Evolutionary conservation across 1,140 invertebrate genomes (phyloP), one percentile per base, ranked within the genome.

Genomic region (Mya arenaria): DNA sequence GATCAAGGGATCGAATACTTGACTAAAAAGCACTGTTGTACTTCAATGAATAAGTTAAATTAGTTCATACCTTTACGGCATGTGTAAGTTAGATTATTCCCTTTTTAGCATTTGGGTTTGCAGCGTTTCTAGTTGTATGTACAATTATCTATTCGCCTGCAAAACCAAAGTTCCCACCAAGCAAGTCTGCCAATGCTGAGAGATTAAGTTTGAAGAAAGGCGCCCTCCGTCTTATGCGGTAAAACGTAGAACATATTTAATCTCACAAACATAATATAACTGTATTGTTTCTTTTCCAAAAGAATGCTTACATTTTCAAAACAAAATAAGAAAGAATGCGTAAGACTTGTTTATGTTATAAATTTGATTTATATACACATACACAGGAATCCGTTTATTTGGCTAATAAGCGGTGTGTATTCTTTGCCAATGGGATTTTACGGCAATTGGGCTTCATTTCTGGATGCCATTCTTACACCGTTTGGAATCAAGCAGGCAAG

Each of bases 91-190:
- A n/a, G n/a, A n/a, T n/a, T n/a, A n/a, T n/a, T n/a, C n/a, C 23
- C 32, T n/a, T 44, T 66, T 36, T 44, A 79, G 75, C 41, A 19
- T 68, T 66, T 68, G 75, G 75, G 1, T n/a, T 79, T 25, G n/a
- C 75, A 4, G 39, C 58, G 0, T 8, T 58, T 19, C 41, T 92
- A 4, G 85, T 90, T 60, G 6, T 91, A 15, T 69, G 84, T 10
- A 74, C 87, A n/a, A 30, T 92, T 8, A 63, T 89, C 8, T 92
- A 89, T 79, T 92, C 93, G 41, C 92, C 92, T 36, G 84, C 88
- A n/a, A 89, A 86, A 79, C 92, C 92, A 10, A 58, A 69, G 4
- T 74, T 68, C 8, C 91, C 92, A 15, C 90, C 91, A 10, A 91
- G 89, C 44, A 80, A 88, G 55, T 86, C 89, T 17, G 87, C 90